Evolutionary conservation across 2,113 vertebrate species (phyloP).

Genomic region (Gavialis gangeticus): DNA sequence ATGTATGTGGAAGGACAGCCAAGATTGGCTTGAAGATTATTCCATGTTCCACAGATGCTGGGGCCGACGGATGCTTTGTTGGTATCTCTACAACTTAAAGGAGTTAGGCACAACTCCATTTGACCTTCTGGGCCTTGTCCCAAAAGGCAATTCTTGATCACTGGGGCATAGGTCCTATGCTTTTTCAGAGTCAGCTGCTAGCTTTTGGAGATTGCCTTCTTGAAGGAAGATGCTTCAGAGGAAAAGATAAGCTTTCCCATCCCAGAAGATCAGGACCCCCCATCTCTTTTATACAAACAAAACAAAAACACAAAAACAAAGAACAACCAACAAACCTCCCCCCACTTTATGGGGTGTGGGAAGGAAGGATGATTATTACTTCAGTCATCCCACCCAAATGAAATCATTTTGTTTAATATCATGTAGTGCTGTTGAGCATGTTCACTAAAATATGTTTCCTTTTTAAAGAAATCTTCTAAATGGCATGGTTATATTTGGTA

Average conservation of each 20-base stretch:
- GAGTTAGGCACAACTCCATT: slow-evolving; percentile 1
- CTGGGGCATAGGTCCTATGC: slow-evolving; percentile 16
- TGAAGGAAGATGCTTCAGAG: slow-evolving; percentile 2
- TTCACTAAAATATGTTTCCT: not conserved
- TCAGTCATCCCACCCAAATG: not conserved
- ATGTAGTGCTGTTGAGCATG: not conserved
- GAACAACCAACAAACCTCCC: no score
- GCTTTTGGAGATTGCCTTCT: slow-evolving; percentile 26
- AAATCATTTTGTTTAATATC: not conserved
- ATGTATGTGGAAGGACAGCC: not conserved
- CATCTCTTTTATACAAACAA: slow-evolving; percentile 1
- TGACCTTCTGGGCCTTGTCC: slow-evolving; percentile 31
- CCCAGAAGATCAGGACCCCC: not conserved
- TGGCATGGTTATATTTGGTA: not conserved
- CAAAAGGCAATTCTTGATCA: slow-evolving; percentile 45
- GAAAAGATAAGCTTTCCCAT: slow-evolving; percentile 15
- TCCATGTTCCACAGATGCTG: not conserved
- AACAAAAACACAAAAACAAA: not conserved
- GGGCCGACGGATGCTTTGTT: not conserved
- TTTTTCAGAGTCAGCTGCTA: slow-evolving; percentile 25
- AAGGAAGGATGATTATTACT: not conserved
- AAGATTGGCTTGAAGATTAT: not conserved
- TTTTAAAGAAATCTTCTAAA: not conserved
- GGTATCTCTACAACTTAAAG: slow-evolving; percentile 34
- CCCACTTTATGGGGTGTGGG: not conserved